A percentile compares a stretch with the other conserved stretches of the same genome.
phyloP scores from a whole-genome alignment of 2,113 vertebrate genomes.

The Alethe diademata region DNA sequence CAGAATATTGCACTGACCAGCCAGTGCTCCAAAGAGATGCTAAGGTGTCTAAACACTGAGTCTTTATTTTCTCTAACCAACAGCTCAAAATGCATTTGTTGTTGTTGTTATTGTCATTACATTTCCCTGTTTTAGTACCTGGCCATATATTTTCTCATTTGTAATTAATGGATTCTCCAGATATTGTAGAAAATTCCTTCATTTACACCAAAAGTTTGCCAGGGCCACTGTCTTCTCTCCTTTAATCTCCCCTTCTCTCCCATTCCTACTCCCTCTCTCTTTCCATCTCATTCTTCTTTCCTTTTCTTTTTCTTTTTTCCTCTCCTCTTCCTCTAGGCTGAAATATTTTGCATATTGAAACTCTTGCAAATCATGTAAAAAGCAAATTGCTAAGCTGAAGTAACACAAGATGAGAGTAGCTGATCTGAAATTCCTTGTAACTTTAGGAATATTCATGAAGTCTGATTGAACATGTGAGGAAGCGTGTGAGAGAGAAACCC shows the following conservation, averaged over 20 bases:
- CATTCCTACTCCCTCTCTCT: background rate
- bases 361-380: background rate
- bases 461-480: background rate
- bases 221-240: background rate
- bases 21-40: background rate
- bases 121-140: background rate
- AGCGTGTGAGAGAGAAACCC: background rate
- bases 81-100: background rate
- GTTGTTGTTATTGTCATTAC: background rate
- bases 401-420: background rate
- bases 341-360: background rate
- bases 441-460: background rate
- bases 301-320: background rate
- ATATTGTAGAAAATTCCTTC: background rate
- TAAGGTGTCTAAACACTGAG: background rate
- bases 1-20: background rate
- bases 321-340: background rate
- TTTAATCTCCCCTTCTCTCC: background rate
- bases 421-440: background rate
- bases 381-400: background rate
- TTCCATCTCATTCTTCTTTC: background rate
- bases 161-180: background rate
- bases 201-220: background rate
- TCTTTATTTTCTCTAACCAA: background rate
- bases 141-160: background rate